Conservation (phyloP, 2,888 invertebrate species). For the Philonicus albiceps region DNA sequence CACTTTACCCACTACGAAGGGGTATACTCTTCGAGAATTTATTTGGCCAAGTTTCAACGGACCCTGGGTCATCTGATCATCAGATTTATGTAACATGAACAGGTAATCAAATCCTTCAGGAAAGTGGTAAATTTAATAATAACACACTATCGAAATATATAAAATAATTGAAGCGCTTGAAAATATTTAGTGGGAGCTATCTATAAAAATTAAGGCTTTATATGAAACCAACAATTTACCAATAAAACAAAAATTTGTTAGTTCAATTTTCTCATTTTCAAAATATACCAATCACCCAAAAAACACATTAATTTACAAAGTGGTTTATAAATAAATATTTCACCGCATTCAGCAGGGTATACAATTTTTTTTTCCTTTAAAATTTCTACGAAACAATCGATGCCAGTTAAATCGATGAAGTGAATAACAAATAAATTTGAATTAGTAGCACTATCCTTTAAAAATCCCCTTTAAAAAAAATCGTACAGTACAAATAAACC, state of each 20-base stretch:
- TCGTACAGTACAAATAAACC: background rate
- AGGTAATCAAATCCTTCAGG: too few species aligned
- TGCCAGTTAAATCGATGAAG: background rate
- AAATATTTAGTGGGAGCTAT: too few species aligned
- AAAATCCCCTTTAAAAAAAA: background rate
- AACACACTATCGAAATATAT: too few species aligned
- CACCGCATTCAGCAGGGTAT: background rate
- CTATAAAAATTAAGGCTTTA: too few species aligned
- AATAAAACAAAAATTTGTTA: background rate
- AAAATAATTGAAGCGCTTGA: too few species aligned
- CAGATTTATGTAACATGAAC: background rate
- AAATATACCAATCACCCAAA: background rate
- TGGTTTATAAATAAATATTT: background rate
- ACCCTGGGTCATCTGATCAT: background rate
- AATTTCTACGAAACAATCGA: background rate
- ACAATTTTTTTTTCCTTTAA: background rate
- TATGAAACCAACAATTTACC: too few species aligned
- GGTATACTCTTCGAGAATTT: background rate
- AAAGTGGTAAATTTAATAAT: too few species aligned
- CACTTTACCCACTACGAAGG: background rate
- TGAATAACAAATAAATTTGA: background rate
- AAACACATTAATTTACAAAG: background rate
- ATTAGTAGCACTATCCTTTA: background rate
- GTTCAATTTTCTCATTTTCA: background rate
- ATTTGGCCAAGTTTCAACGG: too few species aligned